Base-by-base conservation (phyloP, 2,113 vertebrate species). In the Epinephelus moara region DNA sequence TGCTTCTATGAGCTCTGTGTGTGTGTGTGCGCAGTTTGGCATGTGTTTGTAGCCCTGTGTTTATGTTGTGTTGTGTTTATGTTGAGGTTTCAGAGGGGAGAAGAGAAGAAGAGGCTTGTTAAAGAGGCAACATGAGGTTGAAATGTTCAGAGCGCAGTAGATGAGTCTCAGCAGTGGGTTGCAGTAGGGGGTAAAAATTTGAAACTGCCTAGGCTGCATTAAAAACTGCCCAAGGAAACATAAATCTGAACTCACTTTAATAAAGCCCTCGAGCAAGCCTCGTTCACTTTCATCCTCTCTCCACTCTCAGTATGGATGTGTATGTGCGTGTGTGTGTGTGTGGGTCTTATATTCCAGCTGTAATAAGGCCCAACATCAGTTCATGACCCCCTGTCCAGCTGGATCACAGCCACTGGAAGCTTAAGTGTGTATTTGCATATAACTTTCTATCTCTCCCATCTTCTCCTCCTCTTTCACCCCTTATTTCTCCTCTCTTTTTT, bases 221-320 rank as follows among this genome's bases (percentile, higher is more conserved):
- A 42, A 84, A 80, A 81, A 75, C n/a, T 78, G 52, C 69, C 73
- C 47, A 40, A 67, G 50, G 79, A 85, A 82, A 81, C 59, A 74
- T 76, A 42, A 83, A 75, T 61, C 33, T 78, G n/a, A 77, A 50
- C 40, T 55, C 17, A 13, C 37, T 70, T 30, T 21, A 52, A 80
- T 60, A 70, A 84, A 67, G 70, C 45, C 75, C 63, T 82, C 12
- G 5, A 61, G 59, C 33, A 11, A 62, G 47, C 6, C 13, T 25
- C 17, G 45, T 67, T 78, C 30, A 49, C 84, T 86, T 84, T 84
- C 62, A 81, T 60, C 56, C 47, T 55, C 19, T 49, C 23, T 53
- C 6, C 1, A 12, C 14, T 70, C 25, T 55, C 9, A 21, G 21
- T 40, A 0, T 70, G 10, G 62, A 27, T 60, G 56, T 62, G 23